These are phyloP conservation scores for Glaucidium brasilianum DNA, from an alignment of 2,113 vertebrate genomes.

Conservation along the genomic window DNA sequence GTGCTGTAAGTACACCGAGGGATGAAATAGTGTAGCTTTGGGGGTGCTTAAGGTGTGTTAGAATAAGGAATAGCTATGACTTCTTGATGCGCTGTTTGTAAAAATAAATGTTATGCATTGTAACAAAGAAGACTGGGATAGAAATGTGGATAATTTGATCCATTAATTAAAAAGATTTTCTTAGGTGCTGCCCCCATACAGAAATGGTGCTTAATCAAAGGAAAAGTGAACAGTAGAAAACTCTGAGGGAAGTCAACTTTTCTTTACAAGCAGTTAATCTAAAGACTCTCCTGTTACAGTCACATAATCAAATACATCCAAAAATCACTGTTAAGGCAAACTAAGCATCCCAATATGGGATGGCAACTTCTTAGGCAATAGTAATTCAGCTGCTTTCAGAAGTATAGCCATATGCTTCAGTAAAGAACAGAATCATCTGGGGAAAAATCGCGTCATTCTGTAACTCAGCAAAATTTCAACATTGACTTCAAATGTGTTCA, in stretches of 20 bases:
- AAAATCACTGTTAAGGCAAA: background rate
- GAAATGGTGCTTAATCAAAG: background rate
- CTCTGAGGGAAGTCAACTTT: background rate
- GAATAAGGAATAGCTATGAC: background rate
- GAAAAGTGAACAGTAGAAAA: background rate
- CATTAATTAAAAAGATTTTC: conserved; percentile 6
- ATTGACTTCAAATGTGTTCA: background rate
- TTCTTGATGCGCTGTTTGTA: background rate
- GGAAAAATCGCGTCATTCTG: background rate
- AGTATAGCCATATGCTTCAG: background rate
- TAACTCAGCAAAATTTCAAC: conserved; percentile 15
- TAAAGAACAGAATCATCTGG: background rate
- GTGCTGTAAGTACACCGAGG: background rate
- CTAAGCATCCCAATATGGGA: background rate
- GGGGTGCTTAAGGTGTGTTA: background rate
- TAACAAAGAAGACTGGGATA: background rate
- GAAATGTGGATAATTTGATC: background rate
- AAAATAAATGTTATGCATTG: conserved; percentile 35
- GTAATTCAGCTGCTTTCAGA: background rate
- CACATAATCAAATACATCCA: background rate
- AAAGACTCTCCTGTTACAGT: background rate
- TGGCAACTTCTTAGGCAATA: background rate
- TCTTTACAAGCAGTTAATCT: background rate
- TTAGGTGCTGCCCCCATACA: background rate
- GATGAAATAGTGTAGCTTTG: background rate